A percentile compares a stretch with the other conserved stretches of the same genome.
These are phyloP conservation scores for Alectoris magna DNA, from an alignment of 2,797 vertebrate species.

Conservation along the genomic window DNA sequence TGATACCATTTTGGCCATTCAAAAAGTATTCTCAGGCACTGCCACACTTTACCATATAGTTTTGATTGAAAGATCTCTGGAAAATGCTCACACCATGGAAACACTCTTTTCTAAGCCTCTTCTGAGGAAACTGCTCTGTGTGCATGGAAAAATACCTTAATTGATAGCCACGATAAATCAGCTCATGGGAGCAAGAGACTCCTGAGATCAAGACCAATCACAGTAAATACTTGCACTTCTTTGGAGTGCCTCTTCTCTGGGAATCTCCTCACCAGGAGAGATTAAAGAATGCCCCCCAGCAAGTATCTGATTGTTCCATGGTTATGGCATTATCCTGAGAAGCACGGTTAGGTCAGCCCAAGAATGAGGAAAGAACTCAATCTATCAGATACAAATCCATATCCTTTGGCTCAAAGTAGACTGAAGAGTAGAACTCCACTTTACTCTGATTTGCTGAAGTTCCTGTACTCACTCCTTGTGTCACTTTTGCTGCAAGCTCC, in stretches of 20 bases:
- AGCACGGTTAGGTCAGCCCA: not conserved
- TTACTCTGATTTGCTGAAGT: not conserved
- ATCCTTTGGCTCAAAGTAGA: not conserved
- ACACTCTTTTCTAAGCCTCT: not conserved
- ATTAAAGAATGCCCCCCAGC: not conserved
- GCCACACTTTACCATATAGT: accelerated
- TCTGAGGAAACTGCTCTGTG: not conserved
- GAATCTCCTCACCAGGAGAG: not conserved
- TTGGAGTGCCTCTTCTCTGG: not conserved
- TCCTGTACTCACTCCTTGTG: not conserved
- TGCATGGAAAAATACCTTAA: not conserved
- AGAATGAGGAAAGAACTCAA: not conserved
- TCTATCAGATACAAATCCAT: accelerated
- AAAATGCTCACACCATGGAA: not conserved
- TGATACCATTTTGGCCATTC: not conserved
- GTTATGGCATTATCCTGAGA: not conserved
- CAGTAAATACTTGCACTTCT: not conserved
- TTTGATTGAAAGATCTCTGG: not conserved
- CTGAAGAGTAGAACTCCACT: not conserved
- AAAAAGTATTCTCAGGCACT: not conserved
- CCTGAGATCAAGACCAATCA: not conserved
- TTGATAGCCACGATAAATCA: not conserved
- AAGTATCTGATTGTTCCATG: not conserved
- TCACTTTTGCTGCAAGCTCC: not conserved
- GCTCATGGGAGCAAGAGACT: not conserved